Base-by-base conservation (phyloP, 2,888 invertebrate genomes). In the Ochlodes sylvanus region DNA sequence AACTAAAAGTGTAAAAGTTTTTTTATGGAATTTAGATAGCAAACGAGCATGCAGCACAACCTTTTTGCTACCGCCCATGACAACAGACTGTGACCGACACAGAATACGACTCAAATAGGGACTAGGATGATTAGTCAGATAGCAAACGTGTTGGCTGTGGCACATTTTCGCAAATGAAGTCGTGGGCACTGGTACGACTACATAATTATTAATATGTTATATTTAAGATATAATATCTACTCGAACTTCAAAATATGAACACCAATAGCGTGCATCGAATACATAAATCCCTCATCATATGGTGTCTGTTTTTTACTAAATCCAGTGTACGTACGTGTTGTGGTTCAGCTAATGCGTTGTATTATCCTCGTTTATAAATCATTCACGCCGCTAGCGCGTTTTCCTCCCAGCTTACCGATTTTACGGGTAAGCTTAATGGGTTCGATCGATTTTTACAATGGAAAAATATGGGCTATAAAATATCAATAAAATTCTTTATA, bases 311-410 rank as follows among this genome's bases (percentile, higher is more conserved):
- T 88, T 89, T 87, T 85, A 81, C 82, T 83, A 80, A 85, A 89
- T 84, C 82, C 86, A 84, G 79, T 80, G 78, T 73, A n/a, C n/a
- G 78, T 79, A 83, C 86, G 86, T 86, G 88, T 84, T 85, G 88
- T 81, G 89, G 89, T 85, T 83, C 76, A 77, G 80, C 85, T 88
- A 88, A 89, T 87, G 84, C 85, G 76, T 76, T 80, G 83, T 82
- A 80, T 85, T 86, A 85, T 82, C 82, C 85, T 76, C 82, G 81
- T 85, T 85, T 86, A 87, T 90, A 90, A 91, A 90, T 90, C 89
- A 89, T 88, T 84, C 83, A 79, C 81, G 85, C 88, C 89, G 86
- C 89, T 86, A 79, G 79, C 84, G 80, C 74, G 76, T 69, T 76
- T 77, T 76, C 58, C 41, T 58, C 58, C 50, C 74, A 75, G 77